A percentile compares a stretch with the other conserved stretches of the same genome.
These are phyloP conservation scores for Cacatua alba DNA, from an alignment of 2,113 vertebrate genomes.

Conservation along the genomic window DNA sequence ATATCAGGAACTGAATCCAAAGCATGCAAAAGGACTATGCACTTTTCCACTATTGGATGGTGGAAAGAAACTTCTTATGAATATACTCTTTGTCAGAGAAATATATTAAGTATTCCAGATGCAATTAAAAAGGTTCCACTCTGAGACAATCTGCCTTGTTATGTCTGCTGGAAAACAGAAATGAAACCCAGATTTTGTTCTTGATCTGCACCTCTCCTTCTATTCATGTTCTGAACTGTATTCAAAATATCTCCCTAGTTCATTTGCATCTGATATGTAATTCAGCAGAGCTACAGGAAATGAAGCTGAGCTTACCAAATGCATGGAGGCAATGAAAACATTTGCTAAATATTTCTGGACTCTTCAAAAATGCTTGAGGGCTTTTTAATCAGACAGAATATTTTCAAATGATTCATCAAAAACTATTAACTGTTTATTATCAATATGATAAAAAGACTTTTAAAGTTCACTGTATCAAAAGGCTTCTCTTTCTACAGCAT, in stretches of 20 bases:
- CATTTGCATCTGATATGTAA: slow-evolving; percentile 28
- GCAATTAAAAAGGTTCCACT: background rate
- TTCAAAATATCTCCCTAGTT: background rate
- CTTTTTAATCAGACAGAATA: slow-evolving; percentile 13
- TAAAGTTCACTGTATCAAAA: background rate
- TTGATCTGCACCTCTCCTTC: background rate
- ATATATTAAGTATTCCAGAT: background rate
- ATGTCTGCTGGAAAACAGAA: background rate
- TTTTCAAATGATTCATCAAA: background rate
- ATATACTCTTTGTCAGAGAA: background rate
- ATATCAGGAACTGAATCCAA: background rate
- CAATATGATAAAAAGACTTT: background rate
- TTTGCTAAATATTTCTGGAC: background rate
- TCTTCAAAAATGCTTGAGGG: slow-evolving; percentile 6
- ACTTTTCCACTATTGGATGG: background rate
- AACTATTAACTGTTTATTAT: background rate
- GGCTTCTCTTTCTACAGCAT: background rate
- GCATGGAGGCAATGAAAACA: slow-evolving; percentile 28
- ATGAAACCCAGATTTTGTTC: background rate
- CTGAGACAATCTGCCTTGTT: background rate
- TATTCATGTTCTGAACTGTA: background rate
- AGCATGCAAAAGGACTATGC: background rate
- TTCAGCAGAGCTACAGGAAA: slow-evolving; percentile 40
- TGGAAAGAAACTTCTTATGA: background rate
- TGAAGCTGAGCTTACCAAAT: slow-evolving; percentile 26